Percentiles rank a stretch among this genome's conserved stretches.
Conservation (phyloP, 2,888 invertebrate species). For the Caenorhabditis angaria region DNA sequence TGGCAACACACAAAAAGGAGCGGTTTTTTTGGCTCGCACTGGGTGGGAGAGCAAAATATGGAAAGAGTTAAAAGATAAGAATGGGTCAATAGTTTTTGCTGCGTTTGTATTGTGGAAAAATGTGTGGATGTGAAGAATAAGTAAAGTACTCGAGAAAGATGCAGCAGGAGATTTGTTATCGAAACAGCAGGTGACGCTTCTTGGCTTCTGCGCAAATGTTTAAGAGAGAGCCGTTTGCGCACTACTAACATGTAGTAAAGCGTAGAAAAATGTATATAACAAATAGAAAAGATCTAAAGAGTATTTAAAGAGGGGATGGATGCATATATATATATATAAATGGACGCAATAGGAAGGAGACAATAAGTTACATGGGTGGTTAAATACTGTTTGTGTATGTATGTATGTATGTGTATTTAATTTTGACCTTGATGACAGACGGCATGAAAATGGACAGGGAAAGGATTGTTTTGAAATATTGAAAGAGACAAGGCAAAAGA, state of each 20-base stretch:
- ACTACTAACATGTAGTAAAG: neutral
- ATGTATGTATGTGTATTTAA: neutral
- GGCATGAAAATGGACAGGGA: too few species aligned
- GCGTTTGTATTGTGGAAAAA: too few species aligned
- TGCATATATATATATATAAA: neutral
- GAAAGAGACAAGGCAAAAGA: neutral
- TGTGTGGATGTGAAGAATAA: too few species aligned
- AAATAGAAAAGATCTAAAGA: neutral
- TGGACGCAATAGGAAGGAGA: slow-evolving; percentile 6
- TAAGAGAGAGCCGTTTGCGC: neutral
- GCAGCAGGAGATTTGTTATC: neutral
- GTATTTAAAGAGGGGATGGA: neutral
- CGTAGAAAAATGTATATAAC: neutral
- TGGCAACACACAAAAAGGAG: neutral
- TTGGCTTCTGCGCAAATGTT: neutral
- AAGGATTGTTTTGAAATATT: too few species aligned
- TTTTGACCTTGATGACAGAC: slow-evolving; percentile 1
- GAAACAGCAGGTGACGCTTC: neutral
- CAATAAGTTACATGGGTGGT: slow-evolving; percentile 9
- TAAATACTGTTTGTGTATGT: neutral
- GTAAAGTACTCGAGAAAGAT: too few species aligned
- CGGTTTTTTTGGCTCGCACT: too few species aligned
- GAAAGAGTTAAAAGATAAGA: too few species aligned
- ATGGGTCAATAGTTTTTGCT: too few species aligned
- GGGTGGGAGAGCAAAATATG: too few species aligned